phyloP scores from a whole-genome alignment of 2,888 invertebrate genomes.

The Amphipoea oculea region DNA sequence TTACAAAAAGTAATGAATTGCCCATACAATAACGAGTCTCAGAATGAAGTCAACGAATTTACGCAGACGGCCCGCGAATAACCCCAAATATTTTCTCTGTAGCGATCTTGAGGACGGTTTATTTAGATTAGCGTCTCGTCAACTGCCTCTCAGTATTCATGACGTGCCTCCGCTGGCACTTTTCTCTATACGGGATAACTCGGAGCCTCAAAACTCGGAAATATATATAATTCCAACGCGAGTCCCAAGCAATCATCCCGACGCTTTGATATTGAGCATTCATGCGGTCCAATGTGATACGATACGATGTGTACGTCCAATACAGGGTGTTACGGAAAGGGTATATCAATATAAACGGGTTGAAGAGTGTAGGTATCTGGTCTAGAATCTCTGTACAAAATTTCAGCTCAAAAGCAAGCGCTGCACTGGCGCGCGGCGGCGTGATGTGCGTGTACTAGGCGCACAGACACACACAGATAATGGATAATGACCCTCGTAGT shows the following conservation, averaged over 20 bases:
- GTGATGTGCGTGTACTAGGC: too few species aligned
- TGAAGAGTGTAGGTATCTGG: too few species aligned
- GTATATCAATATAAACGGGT: too few species aligned
- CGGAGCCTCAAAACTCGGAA: conserved; percentile 69
- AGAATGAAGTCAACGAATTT: conserved; percentile 69
- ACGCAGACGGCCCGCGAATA: conserved; percentile 66
- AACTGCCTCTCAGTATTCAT: conserved; percentile 78
- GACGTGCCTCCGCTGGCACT: conserved; percentile 70
- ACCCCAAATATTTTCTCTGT: conserved; percentile 74
- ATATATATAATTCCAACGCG: conserved; percentile 71
- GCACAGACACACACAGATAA: too few species aligned
- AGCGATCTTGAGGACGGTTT: conserved; percentile 75
- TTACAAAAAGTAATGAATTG: conserved; percentile 26
- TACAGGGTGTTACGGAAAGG: too few species aligned
- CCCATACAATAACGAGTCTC: conserved; percentile 44
- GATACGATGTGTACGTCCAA: conserved; percentile 27
- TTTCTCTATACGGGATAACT: conserved; percentile 69
- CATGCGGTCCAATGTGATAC: conserved; percentile 64
- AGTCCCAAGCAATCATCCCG: conserved; percentile 66
- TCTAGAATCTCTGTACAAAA: too few species aligned
- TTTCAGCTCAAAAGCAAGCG: too few species aligned
- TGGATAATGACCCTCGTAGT: too few species aligned
- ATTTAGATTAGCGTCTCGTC: conserved; percentile 80
- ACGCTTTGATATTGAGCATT: conserved; percentile 64
- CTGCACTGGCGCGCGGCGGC: too few species aligned